Evolutionary conservation across 2,113 vertebrate species (phyloP), one percentile per base, ranked within the genome.

Genomic region (Todiramphus chloris): DNA sequence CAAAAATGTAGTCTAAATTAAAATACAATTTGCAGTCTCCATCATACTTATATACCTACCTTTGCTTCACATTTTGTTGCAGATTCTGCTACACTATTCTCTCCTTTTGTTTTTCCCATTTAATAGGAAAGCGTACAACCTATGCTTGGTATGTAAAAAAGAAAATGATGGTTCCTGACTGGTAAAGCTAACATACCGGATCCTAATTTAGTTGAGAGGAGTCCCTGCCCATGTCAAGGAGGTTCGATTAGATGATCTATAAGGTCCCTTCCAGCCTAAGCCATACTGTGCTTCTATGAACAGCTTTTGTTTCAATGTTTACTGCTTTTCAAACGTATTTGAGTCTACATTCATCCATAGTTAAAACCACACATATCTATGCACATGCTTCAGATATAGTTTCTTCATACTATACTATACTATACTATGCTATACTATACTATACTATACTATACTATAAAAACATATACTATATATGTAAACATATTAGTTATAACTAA

Each of bases 361-460:
- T 37, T 64, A 90, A 73, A 82, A 30, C 27, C 6, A 6, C 9
- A 13, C 9, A 35, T 5, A 58, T 28, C 3, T 55, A 27, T 2
- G 2, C 25, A 30, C 27, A 53, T 4, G 13, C 2, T 0, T 3
- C 2, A 27, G 2, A 2, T 24, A 43, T 10, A 64, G 5, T 43
- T 13, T 39, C 7, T 93, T 67, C 16, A 25, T 28, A 41, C 44
- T 46, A 6, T 31, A 20, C 2, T 7, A 4, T 24, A n/a, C 2
- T 51, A 27, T 27, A 21, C 2, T 53, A 11, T 13, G 3, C 37
- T 37, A 37, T 37, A 37, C 37, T 37, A 37, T 37, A 37, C 37
- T 37, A 37, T 37, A 37, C 37, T 37, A 25, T 28, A 41, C 44
- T 46, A 6, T 31, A 20, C 2, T 7, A 4, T 24, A n/a, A 2